Base-by-base conservation (phyloP, 2,113 vertebrate species). In the Forbesichthys agassizii region DNA sequence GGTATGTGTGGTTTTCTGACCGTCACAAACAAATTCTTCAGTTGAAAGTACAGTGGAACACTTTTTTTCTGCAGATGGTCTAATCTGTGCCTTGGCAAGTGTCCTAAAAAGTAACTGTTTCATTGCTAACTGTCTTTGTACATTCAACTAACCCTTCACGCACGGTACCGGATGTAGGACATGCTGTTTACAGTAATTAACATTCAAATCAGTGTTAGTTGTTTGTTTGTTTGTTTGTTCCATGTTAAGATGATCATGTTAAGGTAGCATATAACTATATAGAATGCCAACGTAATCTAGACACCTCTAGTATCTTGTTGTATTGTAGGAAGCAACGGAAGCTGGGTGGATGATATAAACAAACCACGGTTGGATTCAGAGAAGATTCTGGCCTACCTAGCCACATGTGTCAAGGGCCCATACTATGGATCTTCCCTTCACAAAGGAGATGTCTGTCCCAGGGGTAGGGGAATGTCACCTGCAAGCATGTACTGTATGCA, bases 391-490 rank as follows among this genome's bases (percentile, higher is more conserved):
- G 81, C 57, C 80, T 49, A 82, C 64, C 52, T 75, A 14, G 60
- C 49, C 7, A 55, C 71, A 33, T 53, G 60, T 79, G 67, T 65
- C 60, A 74, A 76, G 61, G 79, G 18, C 60, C 66, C 56, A 70
- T 75, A 83, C 72, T 58, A 63, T 72, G 11, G 58, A 16, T 88
- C 85, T 73, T 79, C 84, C 68, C 64, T 69, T 67, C 88, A 85
- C 78, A 82, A 62, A 78, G 89, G 89, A 78, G 88, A 90, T 46
- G 65, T 82, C 61, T 90, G 89, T 70, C 89, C 89, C n/a, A 61
- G 42, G 66, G 88, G 89, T 89, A 71, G 64, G 89, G 85, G 75
- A 67, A 76, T 66, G 64, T 64, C 75, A 53, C 64, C 70, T 46
- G 48, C 51, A 51, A 77, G 80, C 56, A 36, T 72, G 60, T 66